Evolutionary conservation across 2,888 invertebrate species (phyloP).

Genomic region (Microlaimidae sp.): DNA sequence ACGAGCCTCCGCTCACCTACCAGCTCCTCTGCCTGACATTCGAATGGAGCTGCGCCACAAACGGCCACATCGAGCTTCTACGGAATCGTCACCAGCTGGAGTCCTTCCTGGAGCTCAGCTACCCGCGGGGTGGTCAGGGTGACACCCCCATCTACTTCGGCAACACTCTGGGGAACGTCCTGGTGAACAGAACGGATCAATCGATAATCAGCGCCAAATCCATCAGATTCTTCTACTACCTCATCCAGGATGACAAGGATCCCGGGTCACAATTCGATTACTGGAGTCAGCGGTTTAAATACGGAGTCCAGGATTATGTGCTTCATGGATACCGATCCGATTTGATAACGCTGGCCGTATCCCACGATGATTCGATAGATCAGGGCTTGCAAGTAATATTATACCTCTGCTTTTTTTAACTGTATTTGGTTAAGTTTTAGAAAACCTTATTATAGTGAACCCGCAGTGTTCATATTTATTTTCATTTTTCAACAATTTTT

Average conservation of each 20-base stretch:
- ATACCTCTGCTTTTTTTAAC: too few species aligned
- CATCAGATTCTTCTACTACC: neutral
- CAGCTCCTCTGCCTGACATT: slow-evolving; percentile 56
- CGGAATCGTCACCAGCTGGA: slow-evolving; percentile 45
- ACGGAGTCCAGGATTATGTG: neutral
- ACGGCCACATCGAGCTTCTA: slow-evolving; percentile 40
- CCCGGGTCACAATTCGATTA: neutral
- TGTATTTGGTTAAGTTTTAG: too few species aligned
- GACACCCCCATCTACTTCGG: slow-evolving; percentile 34
- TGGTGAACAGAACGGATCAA: neutral
- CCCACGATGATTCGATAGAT: slow-evolving; percentile 32
- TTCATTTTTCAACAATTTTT: too few species aligned
- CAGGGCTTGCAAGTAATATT: slow-evolving; percentile 2
- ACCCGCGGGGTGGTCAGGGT: slow-evolving; percentile 32
- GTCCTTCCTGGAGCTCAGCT: slow-evolving; percentile 7
- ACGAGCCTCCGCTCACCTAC: too few species aligned
- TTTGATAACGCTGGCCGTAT: slow-evolving; percentile 25
- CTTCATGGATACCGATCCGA: neutral
- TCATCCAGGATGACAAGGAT: neutral
- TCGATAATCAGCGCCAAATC: neutral
- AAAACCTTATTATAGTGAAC: too few species aligned
- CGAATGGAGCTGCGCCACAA: slow-evolving; percentile 30
- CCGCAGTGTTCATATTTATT: too few species aligned
- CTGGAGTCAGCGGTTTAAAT: neutral
- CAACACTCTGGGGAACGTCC: slow-evolving; percentile 23